Percentiles rank a stretch among this genome's conserved stretches.
Conservation (phyloP, 2,113 vertebrate genomes). For the Actenoides hombroni region DNA sequence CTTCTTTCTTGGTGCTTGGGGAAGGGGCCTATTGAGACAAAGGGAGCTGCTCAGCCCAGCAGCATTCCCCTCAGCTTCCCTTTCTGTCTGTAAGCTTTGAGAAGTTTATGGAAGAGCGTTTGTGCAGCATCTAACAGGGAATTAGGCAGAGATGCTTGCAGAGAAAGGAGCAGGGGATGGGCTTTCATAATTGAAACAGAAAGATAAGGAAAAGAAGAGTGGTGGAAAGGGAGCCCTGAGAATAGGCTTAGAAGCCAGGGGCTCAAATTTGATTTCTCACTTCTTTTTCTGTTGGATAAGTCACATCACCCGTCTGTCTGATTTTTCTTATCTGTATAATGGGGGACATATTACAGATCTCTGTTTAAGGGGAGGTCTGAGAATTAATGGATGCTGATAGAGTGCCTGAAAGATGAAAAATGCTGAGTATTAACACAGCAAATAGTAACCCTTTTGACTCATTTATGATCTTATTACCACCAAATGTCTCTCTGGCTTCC, state of each 20-base stretch:
- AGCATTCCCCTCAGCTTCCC: neutral
- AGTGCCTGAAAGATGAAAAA: conserved; percentile 23
- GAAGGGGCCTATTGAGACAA: neutral
- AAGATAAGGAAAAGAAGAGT: conserved; percentile 14
- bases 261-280: conserved; percentile 1
- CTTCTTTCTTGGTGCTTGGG: neutral
- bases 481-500: conserved; percentile 21
- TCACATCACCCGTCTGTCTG: neutral
- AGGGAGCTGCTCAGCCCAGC: neutral
- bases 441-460: conserved; percentile 45
- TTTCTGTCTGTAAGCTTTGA: neutral
- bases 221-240: neutral
- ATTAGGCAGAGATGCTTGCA: neutral
- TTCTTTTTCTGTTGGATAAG: conserved; percentile 1
- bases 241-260: neutral
- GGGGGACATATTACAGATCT: neutral
- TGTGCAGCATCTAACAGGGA: neutral
- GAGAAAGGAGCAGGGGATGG: neutral
- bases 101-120: neutral
- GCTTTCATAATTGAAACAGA: neutral
- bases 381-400: conserved; percentile 19
- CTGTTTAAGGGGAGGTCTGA: neutral
- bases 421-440: conserved; percentile 1
- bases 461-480: conserved; percentile 53
- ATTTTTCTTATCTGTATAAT: conserved; percentile 3